phyloP scores from a whole-genome alignment of 2,113 vertebrate species.

The Speoplatyrhinus poulsoni region DNA sequence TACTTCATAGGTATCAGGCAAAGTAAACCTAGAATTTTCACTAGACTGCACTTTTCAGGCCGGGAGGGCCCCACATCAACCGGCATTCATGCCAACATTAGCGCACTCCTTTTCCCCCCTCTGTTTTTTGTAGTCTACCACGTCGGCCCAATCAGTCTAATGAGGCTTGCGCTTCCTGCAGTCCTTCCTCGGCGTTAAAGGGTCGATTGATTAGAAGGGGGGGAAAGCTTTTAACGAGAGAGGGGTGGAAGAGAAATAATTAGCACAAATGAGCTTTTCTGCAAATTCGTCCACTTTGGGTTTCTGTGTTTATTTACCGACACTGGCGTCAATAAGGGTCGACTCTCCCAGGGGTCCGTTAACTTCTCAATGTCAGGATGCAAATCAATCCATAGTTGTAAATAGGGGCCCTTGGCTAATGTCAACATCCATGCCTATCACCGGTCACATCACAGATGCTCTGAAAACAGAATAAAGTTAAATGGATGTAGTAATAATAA shows the following conservation, averaged over 20 bases:
- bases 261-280: slow-evolving; percentile 74
- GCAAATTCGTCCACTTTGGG: slow-evolving; percentile 69
- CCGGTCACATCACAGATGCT: slow-evolving; percentile 40
- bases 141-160: slow-evolving; percentile 75
- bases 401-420: slow-evolving; percentile 48
- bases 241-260: slow-evolving; percentile 75
- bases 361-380: slow-evolving; percentile 69
- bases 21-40: too few species aligned
- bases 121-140: slow-evolving; percentile 43
- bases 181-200: slow-evolving; percentile 65
- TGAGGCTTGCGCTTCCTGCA: slow-evolving; percentile 71
- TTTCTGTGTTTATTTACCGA: slow-evolving; percentile 70
- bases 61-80: too few species aligned
- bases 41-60: too few species aligned
- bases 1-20: too few species aligned
- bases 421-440: slow-evolving; percentile 36
- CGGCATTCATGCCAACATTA: neutral
- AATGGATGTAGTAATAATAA: slow-evolving; percentile 17
- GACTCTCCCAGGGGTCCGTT: slow-evolving; percentile 66
- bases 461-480: slow-evolving; percentile 17
- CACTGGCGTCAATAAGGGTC: slow-evolving; percentile 67
- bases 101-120: neutral
- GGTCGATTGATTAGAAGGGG: slow-evolving; percentile 70
- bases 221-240: slow-evolving; percentile 74
- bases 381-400: slow-evolving; percentile 67